These are phyloP conservation scores for Prochilodus magdalenae DNA, from an alignment of 2,113 vertebrate genomes.

Conservation along the genomic window DNA sequence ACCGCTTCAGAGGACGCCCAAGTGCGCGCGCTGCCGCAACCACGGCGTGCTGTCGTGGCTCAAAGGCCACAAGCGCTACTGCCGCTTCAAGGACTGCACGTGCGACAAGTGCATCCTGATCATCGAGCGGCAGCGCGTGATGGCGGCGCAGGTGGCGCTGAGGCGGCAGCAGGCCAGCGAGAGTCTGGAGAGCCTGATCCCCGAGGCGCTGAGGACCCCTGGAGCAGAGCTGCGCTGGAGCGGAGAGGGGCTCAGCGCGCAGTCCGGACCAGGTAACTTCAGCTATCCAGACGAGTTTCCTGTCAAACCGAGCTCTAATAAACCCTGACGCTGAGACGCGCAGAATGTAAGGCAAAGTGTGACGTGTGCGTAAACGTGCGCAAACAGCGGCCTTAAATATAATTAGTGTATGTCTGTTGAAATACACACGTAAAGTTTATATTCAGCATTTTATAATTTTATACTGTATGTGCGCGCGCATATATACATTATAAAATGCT, in stretches of 20 bases:
- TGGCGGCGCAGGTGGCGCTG: constrained; percentile 96
- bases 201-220: constrained; percentile 77
- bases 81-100: constrained; percentile 96
- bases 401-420: no score
- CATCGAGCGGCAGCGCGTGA: constrained; percentile 95
- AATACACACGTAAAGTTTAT: no score
- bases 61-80: constrained; percentile 96
- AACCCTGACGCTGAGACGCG: no score
- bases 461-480: no score
- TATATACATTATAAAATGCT: no score
- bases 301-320: no score
- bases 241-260: not conserved
- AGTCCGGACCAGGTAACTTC: constrained; percentile 24
- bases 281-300: no score
- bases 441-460: no score
- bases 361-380: no score
- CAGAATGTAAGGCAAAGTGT: no score
- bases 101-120: constrained; percentile 98
- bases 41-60: constrained; percentile 97
- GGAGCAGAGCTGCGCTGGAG: constrained; percentile 72
- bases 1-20: constrained; percentile 92
- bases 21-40: constrained; percentile 95
- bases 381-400: no score
- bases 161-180: constrained; percentile 95
- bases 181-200: constrained; percentile 92